phyloP scores from a whole-genome alignment of 2,113 vertebrate species.

The Aldabrachelys gigantea region DNA sequence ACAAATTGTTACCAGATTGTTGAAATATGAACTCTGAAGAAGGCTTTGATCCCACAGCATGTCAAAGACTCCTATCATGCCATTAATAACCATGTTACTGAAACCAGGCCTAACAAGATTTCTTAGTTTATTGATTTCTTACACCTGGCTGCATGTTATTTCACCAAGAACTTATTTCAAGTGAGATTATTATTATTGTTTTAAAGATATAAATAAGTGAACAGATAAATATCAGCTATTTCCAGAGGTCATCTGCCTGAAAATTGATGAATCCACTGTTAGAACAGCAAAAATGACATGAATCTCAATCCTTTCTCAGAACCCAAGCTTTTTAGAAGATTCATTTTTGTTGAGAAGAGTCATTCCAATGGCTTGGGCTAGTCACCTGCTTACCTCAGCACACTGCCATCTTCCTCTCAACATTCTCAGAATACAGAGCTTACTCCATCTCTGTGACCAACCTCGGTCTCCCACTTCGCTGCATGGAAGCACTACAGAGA shows the following conservation, averaged over 20 bases:
- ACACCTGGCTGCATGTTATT: slow-evolving; percentile 16
- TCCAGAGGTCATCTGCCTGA: background rate
- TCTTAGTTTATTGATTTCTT: background rate
- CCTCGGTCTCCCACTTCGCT: background rate
- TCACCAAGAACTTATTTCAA: background rate
- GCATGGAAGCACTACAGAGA: background rate
- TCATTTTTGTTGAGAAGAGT: background rate
- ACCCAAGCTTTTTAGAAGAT: background rate
- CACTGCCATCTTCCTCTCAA: background rate
- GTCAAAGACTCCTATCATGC: background rate
- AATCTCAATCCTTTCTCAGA: background rate
- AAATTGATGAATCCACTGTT: background rate
- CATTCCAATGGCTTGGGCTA: background rate
- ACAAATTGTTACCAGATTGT: slow-evolving; percentile 9
- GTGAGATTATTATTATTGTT: background rate
- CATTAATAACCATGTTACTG: slow-evolving; percentile 10
- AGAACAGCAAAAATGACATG: background rate
- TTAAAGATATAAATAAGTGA: background rate
- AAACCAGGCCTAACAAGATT: slow-evolving; percentile 13
- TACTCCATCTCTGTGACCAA: background rate
- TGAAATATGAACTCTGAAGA: slow-evolving; percentile 16
- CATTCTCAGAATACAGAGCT: background rate
- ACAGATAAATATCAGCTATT: background rate
- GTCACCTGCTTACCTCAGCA: background rate
- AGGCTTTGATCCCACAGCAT: background rate